Evolutionary conservation across 2,888 invertebrate species (phyloP).

Genomic region (Lasioglossum figueresi): DNA sequence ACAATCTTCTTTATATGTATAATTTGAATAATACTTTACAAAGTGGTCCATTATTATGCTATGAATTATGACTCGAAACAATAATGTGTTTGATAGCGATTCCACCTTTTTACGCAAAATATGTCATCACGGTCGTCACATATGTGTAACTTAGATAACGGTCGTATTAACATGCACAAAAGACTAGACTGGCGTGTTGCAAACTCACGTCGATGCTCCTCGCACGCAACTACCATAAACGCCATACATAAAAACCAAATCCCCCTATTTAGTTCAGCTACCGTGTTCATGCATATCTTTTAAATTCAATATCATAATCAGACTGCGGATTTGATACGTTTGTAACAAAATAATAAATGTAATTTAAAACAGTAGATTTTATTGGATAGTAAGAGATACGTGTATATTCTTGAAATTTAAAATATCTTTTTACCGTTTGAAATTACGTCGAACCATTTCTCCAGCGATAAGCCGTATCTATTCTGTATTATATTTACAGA

Average conservation of each 20-base stretch:
- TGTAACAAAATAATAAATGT: background rate
- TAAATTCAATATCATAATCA: background rate
- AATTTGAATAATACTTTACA: background rate
- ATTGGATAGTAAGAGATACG: background rate
- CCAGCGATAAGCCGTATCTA: background rate
- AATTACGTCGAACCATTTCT: background rate
- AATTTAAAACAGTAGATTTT: background rate
- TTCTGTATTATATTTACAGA: background rate
- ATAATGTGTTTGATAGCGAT: background rate
- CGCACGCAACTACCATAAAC: background rate
- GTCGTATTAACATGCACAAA: background rate
- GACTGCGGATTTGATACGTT: background rate
- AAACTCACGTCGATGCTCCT: background rate
- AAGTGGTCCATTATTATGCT: background rate
- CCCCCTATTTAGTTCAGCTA: background rate
- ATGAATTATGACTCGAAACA: background rate
- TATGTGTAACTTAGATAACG: conserved; percentile 2
- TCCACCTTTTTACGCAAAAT: background rate
- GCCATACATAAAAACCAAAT: background rate
- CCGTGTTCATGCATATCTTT: background rate
- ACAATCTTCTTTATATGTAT: background rate
- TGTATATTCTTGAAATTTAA: background rate
- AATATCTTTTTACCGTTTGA: background rate
- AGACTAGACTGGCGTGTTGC: background rate
- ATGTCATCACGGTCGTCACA: background rate